These are phyloP conservation scores for Microhierax caerulescens DNA, from an alignment of 2,797 vertebrate genomes.

Conservation along the genomic window DNA sequence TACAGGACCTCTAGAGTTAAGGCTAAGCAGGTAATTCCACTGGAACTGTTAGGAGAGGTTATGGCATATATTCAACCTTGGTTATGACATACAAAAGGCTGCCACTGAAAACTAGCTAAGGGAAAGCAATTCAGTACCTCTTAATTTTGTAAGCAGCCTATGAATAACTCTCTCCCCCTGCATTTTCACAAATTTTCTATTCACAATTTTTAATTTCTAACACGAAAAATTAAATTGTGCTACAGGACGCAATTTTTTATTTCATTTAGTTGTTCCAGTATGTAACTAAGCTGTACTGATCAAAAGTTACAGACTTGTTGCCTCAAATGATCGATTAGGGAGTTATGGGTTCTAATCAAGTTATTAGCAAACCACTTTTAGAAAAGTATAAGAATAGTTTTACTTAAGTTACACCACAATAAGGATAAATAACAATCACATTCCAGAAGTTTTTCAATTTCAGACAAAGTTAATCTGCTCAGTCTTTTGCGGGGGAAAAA, in stretches of 20 bases:
- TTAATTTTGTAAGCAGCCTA: neutral
- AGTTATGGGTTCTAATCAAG: neutral
- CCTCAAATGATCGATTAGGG: neutral
- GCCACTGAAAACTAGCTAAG: neutral
- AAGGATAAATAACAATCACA: neutral
- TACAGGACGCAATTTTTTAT: neutral
- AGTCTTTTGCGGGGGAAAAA: neutral
- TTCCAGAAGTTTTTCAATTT: neutral
- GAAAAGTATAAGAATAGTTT: neutral
- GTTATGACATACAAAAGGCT: neutral
- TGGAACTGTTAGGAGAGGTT: neutral
- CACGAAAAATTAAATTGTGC: neutral
- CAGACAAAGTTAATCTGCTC: neutral
- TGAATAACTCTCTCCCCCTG: neutral
- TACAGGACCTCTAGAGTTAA: neutral
- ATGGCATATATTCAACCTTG: neutral
- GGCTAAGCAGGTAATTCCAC: neutral
- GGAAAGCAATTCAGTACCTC: neutral
- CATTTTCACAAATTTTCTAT: neutral
- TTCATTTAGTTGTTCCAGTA: neutral
- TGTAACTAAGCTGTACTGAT: neutral
- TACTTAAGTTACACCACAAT: neutral
- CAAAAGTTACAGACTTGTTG: neutral
- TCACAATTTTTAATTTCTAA: neutral
- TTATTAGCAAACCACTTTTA: neutral